Evolutionary conservation across 2,113 vertebrate species (phyloP), one percentile per base, ranked within the genome.

Genomic region (Paraplagusia blochii): DNA sequence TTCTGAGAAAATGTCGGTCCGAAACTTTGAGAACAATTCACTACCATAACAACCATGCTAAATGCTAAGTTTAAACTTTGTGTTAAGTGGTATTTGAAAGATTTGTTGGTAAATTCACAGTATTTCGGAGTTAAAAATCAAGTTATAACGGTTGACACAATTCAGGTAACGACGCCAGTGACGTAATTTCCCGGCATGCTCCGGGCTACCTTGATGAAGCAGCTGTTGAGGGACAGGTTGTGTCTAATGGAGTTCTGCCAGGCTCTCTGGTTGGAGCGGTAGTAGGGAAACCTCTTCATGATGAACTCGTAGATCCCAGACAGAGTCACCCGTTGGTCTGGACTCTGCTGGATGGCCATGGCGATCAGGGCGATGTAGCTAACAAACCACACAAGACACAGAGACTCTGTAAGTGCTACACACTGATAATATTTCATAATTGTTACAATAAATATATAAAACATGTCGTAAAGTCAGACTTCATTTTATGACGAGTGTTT

Each of bases 211-310:
- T 98, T 98, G 69, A 98, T 90, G 77, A 99, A 99, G 86, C 97
- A 99, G 90, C 93, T 97, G 92, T 99, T 98, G 73, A 99, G 94
- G 0, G 97, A 99, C 66, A 99, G 90, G 91, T 98, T 99, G 87
- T 99, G 97, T 49, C 97, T 89, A 71, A 99, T 95, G 81, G 96
- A 99, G 90, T 98, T 98, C 85, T 99, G 97, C 97, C 97, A 99
- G 64, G 97, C 97, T 73, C 95, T 92, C 88, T 95, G 95, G 88
- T 98, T 98, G 61, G 94, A 94, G 62, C 97, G 91, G 86, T 98
- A 99, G 75, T 96, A 99, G 3, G 97, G 97, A 78, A 99, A 99
- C 59, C 92, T 89, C 87, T 92, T 94, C 93, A 92, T 95, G 90
- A 99, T 99, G 90, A 96, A 99, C 87, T 99, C 97, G 55, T 99